Base-by-base conservation (phyloP, 2,113 vertebrate species). In the Zosterops borbonicus region DNA sequence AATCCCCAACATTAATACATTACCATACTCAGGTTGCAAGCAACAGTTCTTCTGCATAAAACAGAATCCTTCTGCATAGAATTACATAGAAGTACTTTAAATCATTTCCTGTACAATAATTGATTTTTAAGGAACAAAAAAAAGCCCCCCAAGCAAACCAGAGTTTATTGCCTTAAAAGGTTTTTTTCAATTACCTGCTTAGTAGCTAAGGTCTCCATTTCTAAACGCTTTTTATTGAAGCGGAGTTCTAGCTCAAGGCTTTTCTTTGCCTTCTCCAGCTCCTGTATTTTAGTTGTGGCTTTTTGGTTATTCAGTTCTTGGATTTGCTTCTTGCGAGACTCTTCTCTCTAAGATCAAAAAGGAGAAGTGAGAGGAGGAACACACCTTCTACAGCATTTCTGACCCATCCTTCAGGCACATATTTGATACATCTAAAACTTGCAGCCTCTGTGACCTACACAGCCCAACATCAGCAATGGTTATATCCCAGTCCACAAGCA, bases 141-240 rank as follows among this genome's bases (percentile, higher is more conserved):
- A 28, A 7, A 8, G 1, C 2, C 3, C 9, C 31, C 25, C n/a
- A 64, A 46, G 37, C 13, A 55, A 58, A 24, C 4, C 25, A 53
- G 11, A 42, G 19, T 19, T 89, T 15, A 68, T 41, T 19, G 23
- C 42, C 41, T 28, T 31, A 41, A 50, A n/a, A 19, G 18, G 37
- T 37, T 4, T 39, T 63, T 37, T 63, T 22, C 2, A 46, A 60
- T 79, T 96, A 99, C 98, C 98, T 98, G 98, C 93, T 97, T 98
- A 20, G 98, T 97, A 69, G 99, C 98, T 90, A 99, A 95, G 5
- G 99, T 97, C 94, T 99, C 99, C 98, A 99, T 98, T 90, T 99
- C 98, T 69, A 99, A 96, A 9, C 98, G 98, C 79, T 97, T 99
- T 91, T 98, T 99, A 85, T 98, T 99, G 41, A 98, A 94, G 41